Base-by-base conservation (phyloP, 2,888 invertebrate genomes). In the Drosophila vallismaia region DNA sequence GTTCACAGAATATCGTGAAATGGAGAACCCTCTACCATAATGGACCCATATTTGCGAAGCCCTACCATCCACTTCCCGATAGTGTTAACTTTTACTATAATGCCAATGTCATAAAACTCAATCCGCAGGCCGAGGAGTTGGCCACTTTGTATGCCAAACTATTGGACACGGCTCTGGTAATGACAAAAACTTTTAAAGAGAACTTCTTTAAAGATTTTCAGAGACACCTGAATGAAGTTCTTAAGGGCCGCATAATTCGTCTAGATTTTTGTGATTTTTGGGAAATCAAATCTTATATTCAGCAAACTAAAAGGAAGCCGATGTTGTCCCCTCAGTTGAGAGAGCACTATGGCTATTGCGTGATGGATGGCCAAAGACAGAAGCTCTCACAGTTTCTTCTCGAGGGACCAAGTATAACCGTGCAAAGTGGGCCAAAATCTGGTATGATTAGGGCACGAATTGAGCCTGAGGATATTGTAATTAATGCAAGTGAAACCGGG, bases 191-290 rank as follows among this genome's bases (percentile, higher is more conserved):
- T 0, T 72, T 71, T 28, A 56, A 56, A 29, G 9, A 7, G 6
- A 72, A 72, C 14, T 72, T 71, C 12, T 72, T 72, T 12, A 29
- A 12, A 0, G 67, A 46, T 4, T 71, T 71, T 7, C 59, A 55
- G 7, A 45, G 26, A 7, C 46, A 50, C 4, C 26, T 71, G 28
- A 49, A 8, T n/a, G 9, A 1, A 1, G 26, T 24, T 8, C 58
- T 59, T 9, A 54, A 51, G 0, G n/a, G 5, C 0, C n/a, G 10
- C 8, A 60, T 67, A n/a, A 31, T 10, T 0, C 10, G 19, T 8
- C 49, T 71, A n/a, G 28, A 28, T 5, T 48, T 56, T 0, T 67
- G 67, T n/a, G 7, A 71, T 28, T 71, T 71, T 10, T 4, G 2
- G 1, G 31, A 48, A 1, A 71, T 71, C 1, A 1, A 8, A 0